These are phyloP conservation scores for Apostichopus leukothele DNA, from an alignment of 53 echinoderm and acorn worm genomes.

Conservation along the genomic window DNA sequence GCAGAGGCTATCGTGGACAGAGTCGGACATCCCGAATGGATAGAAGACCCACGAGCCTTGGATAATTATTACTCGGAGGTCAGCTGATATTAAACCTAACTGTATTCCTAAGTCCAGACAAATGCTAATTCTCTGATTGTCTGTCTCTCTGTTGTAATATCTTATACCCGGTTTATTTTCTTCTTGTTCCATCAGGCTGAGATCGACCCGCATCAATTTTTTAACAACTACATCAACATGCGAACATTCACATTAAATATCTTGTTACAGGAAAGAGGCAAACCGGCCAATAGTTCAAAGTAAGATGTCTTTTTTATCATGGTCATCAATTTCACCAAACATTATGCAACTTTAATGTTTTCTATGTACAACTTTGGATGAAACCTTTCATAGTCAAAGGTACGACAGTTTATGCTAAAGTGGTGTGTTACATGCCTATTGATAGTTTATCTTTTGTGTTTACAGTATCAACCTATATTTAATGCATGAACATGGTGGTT, in stretches of 20 bases:
- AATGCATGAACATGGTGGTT: too few relatives aligned
- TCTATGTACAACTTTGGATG: too few relatives aligned
- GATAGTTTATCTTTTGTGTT: too few relatives aligned
- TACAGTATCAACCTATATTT: too few relatives aligned
- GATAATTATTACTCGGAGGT: slow-evolving; percentile 67
- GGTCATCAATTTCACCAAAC: too few relatives aligned
- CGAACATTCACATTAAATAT: slow-evolving; percentile 1
- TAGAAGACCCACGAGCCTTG: slow-evolving; percentile 49
- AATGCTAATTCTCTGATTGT: too few relatives aligned
- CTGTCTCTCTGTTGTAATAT: too few relatives aligned
- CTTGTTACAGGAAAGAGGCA: slow-evolving; percentile 22
- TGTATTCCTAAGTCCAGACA: too few relatives aligned
- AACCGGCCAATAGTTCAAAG: slow-evolving; percentile 37
- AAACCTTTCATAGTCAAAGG: too few relatives aligned
- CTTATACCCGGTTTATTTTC: not conserved
- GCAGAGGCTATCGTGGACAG: slow-evolving; percentile 63
- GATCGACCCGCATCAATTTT: not conserved
- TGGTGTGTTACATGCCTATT: too few relatives aligned
- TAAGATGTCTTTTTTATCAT: not conserved
- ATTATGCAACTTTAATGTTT: too few relatives aligned
- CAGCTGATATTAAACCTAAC: not conserved
- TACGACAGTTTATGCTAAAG: too few relatives aligned
- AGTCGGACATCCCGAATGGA: slow-evolving; percentile 78
- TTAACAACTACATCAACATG: slow-evolving; percentile 35
- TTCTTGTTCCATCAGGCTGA: slow-evolving; percentile 18